These are phyloP conservation scores for Danio aesculapii DNA, from an alignment of 2,797 vertebrate genomes.

Conservation along the genomic window DNA sequence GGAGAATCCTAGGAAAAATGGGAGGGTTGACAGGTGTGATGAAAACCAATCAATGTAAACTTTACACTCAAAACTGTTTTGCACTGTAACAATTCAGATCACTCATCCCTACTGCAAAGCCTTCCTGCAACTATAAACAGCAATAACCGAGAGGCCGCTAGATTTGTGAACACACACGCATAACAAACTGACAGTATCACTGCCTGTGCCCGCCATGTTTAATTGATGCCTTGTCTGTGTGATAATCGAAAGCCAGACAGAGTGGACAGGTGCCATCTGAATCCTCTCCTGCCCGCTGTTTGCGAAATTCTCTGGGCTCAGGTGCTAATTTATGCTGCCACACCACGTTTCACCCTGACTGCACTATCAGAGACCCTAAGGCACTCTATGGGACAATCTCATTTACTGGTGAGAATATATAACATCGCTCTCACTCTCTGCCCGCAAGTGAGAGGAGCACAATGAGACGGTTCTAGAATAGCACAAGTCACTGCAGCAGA, in stretches of 20 bases:
- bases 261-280: constrained; percentile 72
- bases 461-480: constrained; percentile 25
- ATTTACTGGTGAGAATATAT: constrained; percentile 65
- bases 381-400: constrained; percentile 59
- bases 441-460: constrained; percentile 9
- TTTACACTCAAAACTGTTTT: too few relatives aligned
- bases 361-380: constrained; percentile 65
- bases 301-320: constrained; percentile 67
- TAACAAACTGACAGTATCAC: constrained; percentile 22
- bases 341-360: constrained; percentile 69
- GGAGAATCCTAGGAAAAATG: too few relatives aligned
- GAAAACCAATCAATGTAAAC: too few relatives aligned
- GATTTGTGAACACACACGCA: constrained; percentile 33
- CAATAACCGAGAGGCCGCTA: neutral
- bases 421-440: constrained; percentile 41
- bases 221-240: constrained; percentile 59
- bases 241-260: constrained; percentile 65
- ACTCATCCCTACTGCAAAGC: constrained; percentile 6
- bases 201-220: constrained; percentile 44
- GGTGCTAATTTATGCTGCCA: constrained; percentile 77
- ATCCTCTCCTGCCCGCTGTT: constrained; percentile 54
- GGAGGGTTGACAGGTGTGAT: too few relatives aligned
- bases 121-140: constrained; percentile 17
- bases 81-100: too few relatives aligned
- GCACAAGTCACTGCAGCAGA: neutral